Evolutionary conservation across 2,888 invertebrate species (phyloP).

Genomic region (Eubasilissa splendida): DNA sequence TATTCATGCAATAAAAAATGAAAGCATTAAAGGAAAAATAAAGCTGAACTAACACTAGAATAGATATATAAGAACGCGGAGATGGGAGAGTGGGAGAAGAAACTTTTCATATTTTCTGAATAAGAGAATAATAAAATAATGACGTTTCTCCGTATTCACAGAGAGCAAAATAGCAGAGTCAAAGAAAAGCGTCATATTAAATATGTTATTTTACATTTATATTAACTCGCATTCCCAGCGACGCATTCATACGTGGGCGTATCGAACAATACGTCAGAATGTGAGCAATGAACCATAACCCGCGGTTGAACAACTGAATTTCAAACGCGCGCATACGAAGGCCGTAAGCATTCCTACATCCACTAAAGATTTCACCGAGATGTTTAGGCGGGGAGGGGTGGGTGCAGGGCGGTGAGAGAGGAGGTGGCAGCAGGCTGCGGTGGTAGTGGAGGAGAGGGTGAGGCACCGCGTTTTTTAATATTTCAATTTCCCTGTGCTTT

Average conservation of each 20-base stretch:
- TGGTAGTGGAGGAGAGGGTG: neutral
- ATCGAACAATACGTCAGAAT: conserved; percentile 53
- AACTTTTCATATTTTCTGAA: conserved; percentile 15
- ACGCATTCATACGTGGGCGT: conserved; percentile 48
- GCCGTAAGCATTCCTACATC: conserved; percentile 37
- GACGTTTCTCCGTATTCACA: conserved; percentile 26
- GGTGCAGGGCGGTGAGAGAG: neutral
- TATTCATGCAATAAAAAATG: too few species aligned
- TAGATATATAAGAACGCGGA: too few species aligned
- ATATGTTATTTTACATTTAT: conserved; percentile 49
- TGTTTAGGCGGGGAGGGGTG: conserved; percentile 28
- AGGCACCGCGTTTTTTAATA: conserved; percentile 57
- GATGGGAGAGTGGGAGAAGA: neutral
- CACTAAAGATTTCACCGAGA: conserved; percentile 47
- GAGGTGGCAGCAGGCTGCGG: neutral
- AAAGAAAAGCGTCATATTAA: conserved; percentile 25
- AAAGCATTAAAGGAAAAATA: too few species aligned
- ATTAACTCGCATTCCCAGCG: conserved; percentile 48
- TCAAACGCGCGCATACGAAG: conserved; percentile 46
- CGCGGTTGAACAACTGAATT: conserved; percentile 52
- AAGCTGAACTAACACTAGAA: too few species aligned
- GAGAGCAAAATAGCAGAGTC: neutral
- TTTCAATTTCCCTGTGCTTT: conserved; percentile 58
- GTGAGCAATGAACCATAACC: conserved; percentile 54
- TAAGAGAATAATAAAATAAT: conserved; percentile 20